Evolutionary conservation across 2,113 vertebrate species (phyloP).

Genomic region (Baryphthengus martii): DNA sequence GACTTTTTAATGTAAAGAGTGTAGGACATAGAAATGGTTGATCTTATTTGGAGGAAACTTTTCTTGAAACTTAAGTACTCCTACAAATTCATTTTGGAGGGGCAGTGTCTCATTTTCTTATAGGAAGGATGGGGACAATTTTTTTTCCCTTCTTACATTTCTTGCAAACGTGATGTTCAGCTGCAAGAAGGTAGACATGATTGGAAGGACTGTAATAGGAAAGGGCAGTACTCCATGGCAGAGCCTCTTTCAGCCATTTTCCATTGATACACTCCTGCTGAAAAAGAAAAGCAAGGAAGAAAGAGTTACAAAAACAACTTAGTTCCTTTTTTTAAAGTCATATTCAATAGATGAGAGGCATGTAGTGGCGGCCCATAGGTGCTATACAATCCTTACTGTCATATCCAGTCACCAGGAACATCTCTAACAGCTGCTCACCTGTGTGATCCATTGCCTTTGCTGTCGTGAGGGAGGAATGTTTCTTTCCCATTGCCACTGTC

Average conservation of each 20-base stretch:
- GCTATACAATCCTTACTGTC: not conserved
- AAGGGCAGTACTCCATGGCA: not conserved
- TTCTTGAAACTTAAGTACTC: not conserved
- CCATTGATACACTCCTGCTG: not conserved
- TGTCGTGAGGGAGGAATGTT: not conserved
- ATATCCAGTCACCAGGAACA: not conserved
- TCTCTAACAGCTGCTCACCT: not conserved
- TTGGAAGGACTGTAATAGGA: not conserved
- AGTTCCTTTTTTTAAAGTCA: not conserved
- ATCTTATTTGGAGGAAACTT: not conserved
- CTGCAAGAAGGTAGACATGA: not conserved
- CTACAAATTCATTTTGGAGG: not conserved
- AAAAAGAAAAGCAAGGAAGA: not conserved
- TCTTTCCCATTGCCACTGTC: not conserved
- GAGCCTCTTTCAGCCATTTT: not conserved
- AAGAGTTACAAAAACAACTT: not conserved
- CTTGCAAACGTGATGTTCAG: not conserved
- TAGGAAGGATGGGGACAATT: not conserved
- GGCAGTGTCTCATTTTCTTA: not conserved
- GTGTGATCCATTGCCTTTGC: not conserved
- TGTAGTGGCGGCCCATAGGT: not conserved
- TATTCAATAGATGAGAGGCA: not conserved
- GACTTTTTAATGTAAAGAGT: not conserved
- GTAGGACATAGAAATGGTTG: not conserved
- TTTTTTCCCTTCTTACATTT: not conserved